Base-by-base conservation (phyloP, 1,140 invertebrate genomes). In the Halyomorpha halys region DNA sequence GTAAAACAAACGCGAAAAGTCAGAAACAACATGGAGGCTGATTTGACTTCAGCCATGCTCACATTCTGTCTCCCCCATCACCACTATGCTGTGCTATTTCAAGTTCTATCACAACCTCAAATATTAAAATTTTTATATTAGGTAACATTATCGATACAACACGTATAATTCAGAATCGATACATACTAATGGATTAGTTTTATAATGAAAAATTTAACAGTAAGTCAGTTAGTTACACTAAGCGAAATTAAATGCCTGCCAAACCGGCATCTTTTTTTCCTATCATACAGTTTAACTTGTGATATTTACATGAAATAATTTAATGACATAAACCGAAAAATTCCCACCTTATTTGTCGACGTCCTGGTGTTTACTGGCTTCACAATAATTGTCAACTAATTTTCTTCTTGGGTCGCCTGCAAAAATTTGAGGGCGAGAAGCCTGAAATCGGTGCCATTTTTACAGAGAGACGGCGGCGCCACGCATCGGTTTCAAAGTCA, bases 11-110 rank as follows among this genome's bases (percentile, higher is more conserved):
- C 18, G 14, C n/a, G 25, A 51, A 51, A 39, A 11, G 14, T 47
- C 5, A 39, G 25, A 62, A 49, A 49, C 61, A 62, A 62, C n/a
- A 51, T 62, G 49, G 65, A 66, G 2, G 39, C 44, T 60, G 39
- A 34, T 60, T 66, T 63, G 65, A 66, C 65, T 66, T n/a, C 44
- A 23, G 65, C 45, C 49, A 61, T 66, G 62, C 61, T 63, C 45
- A 59, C 65, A 66, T 64, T 66, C 62, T 63, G 61, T 61, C 25
- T 65, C 56, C 45, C 64, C 65, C 19, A 49, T 39, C 47, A 15
- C 60, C 39, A 44, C 61, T 27, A 30, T 44, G 62, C 25, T 47
- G 61, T 39, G 56, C 34, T 44, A 53, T 61, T 66, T 19, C 47
- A 53, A 60, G 30, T 53, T 60, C 23, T 21, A 63, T 39, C 34